A percentile compares a stretch with the other conserved stretches of the same genome.
These are phyloP conservation scores for Noctua fimbriata DNA, from an alignment of 2,888 invertebrate species.

Conservation along the genomic window DNA sequence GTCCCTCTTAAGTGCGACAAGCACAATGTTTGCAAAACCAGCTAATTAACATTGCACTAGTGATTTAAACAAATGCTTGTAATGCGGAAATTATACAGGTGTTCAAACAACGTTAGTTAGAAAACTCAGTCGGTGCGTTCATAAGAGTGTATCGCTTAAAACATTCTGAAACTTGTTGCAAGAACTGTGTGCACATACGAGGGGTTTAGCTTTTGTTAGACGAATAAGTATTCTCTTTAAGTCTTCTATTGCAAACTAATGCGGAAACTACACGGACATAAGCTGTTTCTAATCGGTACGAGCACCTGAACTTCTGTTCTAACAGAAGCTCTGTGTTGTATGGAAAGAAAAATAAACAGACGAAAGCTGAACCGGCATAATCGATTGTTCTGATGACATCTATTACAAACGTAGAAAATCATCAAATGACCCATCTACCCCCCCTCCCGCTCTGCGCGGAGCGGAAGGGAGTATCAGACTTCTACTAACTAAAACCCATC, in stretches of 20 bases:
- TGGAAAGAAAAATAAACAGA: not conserved
- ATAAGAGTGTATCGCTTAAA: not conserved
- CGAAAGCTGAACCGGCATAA: not conserved
- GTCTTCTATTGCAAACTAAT: not conserved
- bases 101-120: slow-evolving; percentile 41
- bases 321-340: not conserved
- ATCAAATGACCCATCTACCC: too few relatives aligned
- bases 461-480: too few relatives aligned
- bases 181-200: not conserved
- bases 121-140: slow-evolving; percentile 22
- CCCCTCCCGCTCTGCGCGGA: too few relatives aligned
- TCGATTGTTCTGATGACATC: slow-evolving; percentile 26
- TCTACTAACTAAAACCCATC: too few relatives aligned
- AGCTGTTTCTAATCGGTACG: not conserved
- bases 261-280: not conserved
- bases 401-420: slow-evolving; percentile 27
- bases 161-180: not conserved
- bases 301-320: not conserved
- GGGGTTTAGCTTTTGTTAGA: not conserved
- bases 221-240: not conserved
- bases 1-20: not conserved
- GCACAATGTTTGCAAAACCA: slow-evolving; percentile 34
- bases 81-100: slow-evolving; percentile 41
- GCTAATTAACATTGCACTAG: slow-evolving; percentile 13
- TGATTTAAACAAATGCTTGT: slow-evolving; percentile 49